phyloP scores from a whole-genome alignment of 2,888 invertebrate genomes.

The Hypsopygia costalis region DNA sequence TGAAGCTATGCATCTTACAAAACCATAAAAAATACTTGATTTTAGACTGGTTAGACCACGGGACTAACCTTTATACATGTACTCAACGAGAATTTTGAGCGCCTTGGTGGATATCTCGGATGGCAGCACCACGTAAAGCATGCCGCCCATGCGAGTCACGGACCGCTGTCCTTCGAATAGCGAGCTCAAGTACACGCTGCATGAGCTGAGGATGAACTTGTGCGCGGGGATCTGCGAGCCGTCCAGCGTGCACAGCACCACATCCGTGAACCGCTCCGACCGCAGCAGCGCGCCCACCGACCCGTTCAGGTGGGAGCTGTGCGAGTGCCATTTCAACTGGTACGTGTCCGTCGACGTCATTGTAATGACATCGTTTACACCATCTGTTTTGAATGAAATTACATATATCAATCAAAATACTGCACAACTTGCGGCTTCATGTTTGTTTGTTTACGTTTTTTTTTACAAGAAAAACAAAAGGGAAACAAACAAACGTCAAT shows the following conservation, averaged over 20 bases:
- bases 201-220: constrained; percentile 91
- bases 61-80: constrained; percentile 87
- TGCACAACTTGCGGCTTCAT: no score
- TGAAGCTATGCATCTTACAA: no score
- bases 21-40: no score
- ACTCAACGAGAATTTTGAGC: constrained; percentile 89
- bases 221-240: constrained; percentile 91
- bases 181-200: constrained; percentile 80
- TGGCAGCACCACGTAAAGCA: constrained; percentile 87
- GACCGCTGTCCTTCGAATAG: constrained; percentile 73
- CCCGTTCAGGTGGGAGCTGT: constrained; percentile 89
- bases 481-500: no score
- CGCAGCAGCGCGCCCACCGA: constrained; percentile 89
- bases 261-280: constrained; percentile 91
- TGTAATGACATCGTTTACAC: constrained; percentile 26
- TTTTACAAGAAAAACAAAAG: no score
- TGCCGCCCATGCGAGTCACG: constrained; percentile 69
- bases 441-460: no score
- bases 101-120: constrained; percentile 90
- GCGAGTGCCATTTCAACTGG: constrained; percentile 94
- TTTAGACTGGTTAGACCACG: no score
- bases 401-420: no score
- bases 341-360: constrained; percentile 87
- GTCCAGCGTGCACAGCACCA: constrained; percentile 88
- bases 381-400: constrained; percentile 24